Evolutionary conservation across 2,888 invertebrate species (phyloP).

Genomic region (Drosophila monieri): DNA sequence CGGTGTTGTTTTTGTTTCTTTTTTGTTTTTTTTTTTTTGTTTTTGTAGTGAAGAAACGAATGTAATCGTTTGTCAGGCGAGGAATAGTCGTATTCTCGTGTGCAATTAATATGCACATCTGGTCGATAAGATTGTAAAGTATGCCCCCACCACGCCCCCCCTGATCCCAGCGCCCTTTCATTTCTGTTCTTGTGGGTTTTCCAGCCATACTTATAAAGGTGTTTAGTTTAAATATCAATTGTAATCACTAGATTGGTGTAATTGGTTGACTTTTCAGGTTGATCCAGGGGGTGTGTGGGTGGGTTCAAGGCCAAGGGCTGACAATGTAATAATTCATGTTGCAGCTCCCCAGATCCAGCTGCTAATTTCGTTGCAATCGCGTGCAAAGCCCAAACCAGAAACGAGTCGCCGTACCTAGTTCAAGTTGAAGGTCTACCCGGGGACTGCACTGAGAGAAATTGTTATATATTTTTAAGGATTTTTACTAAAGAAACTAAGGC

Average conservation of each 20-base stretch:
- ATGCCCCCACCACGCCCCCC: not conserved
- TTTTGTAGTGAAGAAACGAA: not conserved
- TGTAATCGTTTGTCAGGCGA: conserved; percentile 27
- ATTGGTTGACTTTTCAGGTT: too few relatives aligned
- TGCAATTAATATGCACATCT: conserved; percentile 39
- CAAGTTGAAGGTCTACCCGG: conserved; percentile 61
- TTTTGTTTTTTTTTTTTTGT: not conserved
- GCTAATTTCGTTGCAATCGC: conserved; percentile 60
- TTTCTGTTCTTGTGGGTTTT: not conserved
- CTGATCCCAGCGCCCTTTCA: not conserved
- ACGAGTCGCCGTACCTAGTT: conserved; percentile 45
- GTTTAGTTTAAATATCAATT: conserved; percentile 24
- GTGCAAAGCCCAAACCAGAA: conserved; percentile 25
- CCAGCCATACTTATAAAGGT: not conserved
- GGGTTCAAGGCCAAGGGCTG: conserved; percentile 20
- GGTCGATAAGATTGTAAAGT: conserved; percentile 29
- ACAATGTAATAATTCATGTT: conserved; percentile 56
- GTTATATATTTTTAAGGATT: not conserved
- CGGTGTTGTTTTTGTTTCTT: too few relatives aligned
- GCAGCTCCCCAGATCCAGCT: conserved; percentile 51
- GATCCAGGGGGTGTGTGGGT: too few relatives aligned
- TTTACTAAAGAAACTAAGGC: too few relatives aligned
- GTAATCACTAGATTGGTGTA: conserved; percentile 27
- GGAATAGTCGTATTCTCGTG: conserved; percentile 7
- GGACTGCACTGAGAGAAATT: conserved; percentile 10